phyloP scores from a whole-genome alignment of 2,888 invertebrate genomes.

The Lottia gigantea region DNA sequence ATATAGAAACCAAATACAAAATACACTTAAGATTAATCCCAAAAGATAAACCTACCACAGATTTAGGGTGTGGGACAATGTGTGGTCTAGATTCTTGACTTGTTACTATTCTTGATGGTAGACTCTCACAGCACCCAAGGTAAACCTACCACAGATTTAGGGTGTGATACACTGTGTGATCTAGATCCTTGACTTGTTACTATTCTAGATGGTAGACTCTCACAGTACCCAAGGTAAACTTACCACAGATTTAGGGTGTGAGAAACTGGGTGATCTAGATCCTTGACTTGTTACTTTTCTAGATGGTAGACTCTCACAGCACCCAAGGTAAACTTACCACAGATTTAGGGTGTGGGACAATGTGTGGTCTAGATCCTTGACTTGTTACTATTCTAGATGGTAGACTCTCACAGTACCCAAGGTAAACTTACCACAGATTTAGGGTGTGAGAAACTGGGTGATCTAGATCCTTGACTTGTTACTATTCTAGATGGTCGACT shows the following conservation, averaged over 20 bases:
- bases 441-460: slow-evolving; percentile 27
- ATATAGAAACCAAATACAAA: too few relatives aligned
- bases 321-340: slow-evolving; percentile 30
- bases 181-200: too few relatives aligned
- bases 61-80: slow-evolving; percentile 22
- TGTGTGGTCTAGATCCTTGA: slow-evolving; percentile 32
- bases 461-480: too few relatives aligned
- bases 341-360: slow-evolving; percentile 23
- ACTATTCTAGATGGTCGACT: slow-evolving; percentile 37
- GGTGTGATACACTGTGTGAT: slow-evolving; percentile 27
- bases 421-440: background rate
- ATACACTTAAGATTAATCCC: too few relatives aligned
- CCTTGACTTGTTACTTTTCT: too few relatives aligned
- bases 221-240: slow-evolving; percentile 34
- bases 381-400: too few relatives aligned
- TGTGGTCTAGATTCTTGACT: slow-evolving; percentile 35
- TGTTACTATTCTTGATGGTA: slow-evolving; percentile 40
- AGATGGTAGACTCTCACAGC: slow-evolving; percentile 33
- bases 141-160: background rate
- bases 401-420: slow-evolving; percentile 38
- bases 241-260: slow-evolving; percentile 14
- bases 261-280: slow-evolving; percentile 32
- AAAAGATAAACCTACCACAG: slow-evolving; percentile 29
- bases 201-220: slow-evolving; percentile 36
- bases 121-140: slow-evolving; percentile 37